Percentiles rank a stretch among this genome's conserved stretches.
Conservation (phyloP, 2,113 vertebrate genomes). For the Clarias macrocephalus region DNA sequence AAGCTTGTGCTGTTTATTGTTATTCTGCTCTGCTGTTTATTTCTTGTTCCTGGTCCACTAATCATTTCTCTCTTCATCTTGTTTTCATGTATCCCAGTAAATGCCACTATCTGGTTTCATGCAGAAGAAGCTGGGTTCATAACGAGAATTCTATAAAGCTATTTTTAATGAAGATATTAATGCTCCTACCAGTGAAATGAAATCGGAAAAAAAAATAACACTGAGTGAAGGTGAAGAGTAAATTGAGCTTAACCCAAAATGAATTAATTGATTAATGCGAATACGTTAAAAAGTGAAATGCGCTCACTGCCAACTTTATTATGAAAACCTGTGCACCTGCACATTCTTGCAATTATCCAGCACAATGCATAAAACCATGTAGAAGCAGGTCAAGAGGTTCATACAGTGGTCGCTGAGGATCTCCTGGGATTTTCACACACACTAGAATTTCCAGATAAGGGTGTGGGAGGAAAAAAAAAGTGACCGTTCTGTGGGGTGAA, state of each 20-base stretch:
- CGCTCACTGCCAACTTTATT: too few relatives aligned
- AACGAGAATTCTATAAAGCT: background rate
- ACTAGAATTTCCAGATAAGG: too few relatives aligned
- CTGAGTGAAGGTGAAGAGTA: background rate
- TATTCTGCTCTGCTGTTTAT: background rate
- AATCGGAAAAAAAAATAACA: too few relatives aligned
- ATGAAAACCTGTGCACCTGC: too few relatives aligned
- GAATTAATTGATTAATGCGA: background rate
- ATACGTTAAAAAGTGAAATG: background rate
- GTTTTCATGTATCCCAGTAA: background rate
- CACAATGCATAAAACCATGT: too few relatives aligned
- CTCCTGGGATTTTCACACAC: too few relatives aligned
- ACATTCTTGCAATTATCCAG: too few relatives aligned
- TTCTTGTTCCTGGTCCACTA: background rate
- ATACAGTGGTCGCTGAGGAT: too few relatives aligned
- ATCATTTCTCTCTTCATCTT: background rate
- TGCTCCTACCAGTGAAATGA: background rate
- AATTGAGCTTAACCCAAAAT: background rate
- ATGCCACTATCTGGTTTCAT: background rate
- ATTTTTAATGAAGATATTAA: background rate
- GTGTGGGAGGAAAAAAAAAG: too few relatives aligned
- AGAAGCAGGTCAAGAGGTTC: too few relatives aligned
- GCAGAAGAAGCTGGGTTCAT: background rate
- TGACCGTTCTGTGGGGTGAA: too few relatives aligned
- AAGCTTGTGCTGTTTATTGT: conserved; percentile 11